Base-by-base conservation (phyloP, 1,140 invertebrate species). In the Danaus plexippus region DNA sequence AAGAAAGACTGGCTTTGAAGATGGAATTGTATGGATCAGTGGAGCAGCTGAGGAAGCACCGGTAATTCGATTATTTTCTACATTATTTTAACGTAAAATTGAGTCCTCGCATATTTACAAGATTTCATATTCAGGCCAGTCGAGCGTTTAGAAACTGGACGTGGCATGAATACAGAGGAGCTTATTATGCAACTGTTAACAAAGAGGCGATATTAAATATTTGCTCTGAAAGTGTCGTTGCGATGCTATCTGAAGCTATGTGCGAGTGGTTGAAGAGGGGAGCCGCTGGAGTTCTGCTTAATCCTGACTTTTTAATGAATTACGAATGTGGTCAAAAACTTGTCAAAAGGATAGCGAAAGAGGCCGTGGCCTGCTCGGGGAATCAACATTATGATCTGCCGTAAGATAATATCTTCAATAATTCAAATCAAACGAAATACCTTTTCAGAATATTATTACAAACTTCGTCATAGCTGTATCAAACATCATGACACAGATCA, bases 1-100 rank as follows among this genome's bases (percentile, higher is more conserved):
- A 68, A 66, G 65, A 6, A 62, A 57, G 7, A 51, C 57, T 9
- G 86, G 86, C 0, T 95, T 92, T 52, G 83, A 85, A 18, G 90
- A 96, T 71, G 95, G 89, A 73, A 93, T 95, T 64, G 75, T 95
- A 13, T 96, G 94, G 94, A 79, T 70, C 13, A 79, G 91, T 51
- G 63, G 87, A 83, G 43, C 79, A 69, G 40, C 52, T 67, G 41
- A 69, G 13, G 48, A 57, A 18, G 41, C 48, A 13, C 71, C 73
- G 41, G 12, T 45, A 9, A 75, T 80, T 65, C 62, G 61, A 64
- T 53, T n/a, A 9, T 22, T 15, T 51, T 51, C 40, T 32, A 41
- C 11, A 42, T 41, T 51, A 51, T 51, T 32, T 47, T 9, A 45
- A 32, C 22, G 22, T 32, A 32, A 6, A 32, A 32, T 32, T 32